Conservation (phyloP, 2,888 invertebrate genomes). For the Ecliptopera silaceata region DNA sequence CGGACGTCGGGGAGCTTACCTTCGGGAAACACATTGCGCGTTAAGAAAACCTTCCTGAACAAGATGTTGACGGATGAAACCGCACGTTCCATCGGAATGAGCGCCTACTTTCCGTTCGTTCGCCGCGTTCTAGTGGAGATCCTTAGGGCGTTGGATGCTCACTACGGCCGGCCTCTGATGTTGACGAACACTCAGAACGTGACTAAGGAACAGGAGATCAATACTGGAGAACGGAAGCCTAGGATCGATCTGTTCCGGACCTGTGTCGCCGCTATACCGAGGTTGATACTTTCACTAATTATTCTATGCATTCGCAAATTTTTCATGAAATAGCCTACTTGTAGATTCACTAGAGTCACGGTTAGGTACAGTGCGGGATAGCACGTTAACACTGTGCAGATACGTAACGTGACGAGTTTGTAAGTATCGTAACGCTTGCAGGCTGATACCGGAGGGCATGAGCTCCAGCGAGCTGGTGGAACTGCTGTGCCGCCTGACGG, state of each 20-base stretch:
- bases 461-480: slow-evolving; percentile 97
- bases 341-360: too few relatives aligned
- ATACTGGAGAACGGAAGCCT: slow-evolving; percentile 97
- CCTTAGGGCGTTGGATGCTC: slow-evolving; percentile 95
- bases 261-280: slow-evolving; percentile 98
- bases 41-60: slow-evolving; percentile 97
- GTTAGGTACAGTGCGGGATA: too few relatives aligned
- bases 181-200: slow-evolving; percentile 98
- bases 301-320: too few relatives aligned
- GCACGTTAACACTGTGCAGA: too few relatives aligned
- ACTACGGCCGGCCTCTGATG: slow-evolving; percentile 98
- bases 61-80: slow-evolving; percentile 98
- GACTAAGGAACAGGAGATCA: slow-evolving; percentile 96
- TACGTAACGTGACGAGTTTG: too few relatives aligned
- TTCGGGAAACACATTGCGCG: slow-evolving; percentile 96
- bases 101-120: slow-evolving; percentile 97
- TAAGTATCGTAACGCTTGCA: slow-evolving; percentile 41
- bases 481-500: slow-evolving; percentile 94
- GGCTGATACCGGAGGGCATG: slow-evolving; percentile 99
- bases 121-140: slow-evolving; percentile 98
- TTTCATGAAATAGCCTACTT: too few relatives aligned
- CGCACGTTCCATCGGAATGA: slow-evolving; percentile 98
- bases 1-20: slow-evolving; percentile 96
- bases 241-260: slow-evolving; percentile 98
- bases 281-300: slow-evolving; percentile 43